These are phyloP conservation scores for Amphimallon solstitiale DNA, from an alignment of 2,888 invertebrate species.

Conservation along the genomic window DNA sequence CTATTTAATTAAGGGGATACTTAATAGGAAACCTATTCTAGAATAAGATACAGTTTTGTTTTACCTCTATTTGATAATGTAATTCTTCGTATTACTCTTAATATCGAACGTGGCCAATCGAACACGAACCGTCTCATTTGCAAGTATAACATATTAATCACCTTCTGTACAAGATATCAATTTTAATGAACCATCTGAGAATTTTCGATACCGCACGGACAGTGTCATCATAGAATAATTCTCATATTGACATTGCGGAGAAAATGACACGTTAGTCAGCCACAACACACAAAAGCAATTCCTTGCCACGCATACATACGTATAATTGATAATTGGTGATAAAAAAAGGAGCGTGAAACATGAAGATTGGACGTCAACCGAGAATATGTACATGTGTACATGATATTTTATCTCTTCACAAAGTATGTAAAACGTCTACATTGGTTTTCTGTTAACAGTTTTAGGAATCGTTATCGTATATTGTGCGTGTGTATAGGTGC, in stretches of 20 bases:
- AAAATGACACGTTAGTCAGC: slow-evolving; percentile 27
- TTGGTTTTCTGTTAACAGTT: slow-evolving; percentile 32
- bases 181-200: slow-evolving; percentile 26
- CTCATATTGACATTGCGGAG: slow-evolving; percentile 14
- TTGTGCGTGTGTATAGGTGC: neutral
- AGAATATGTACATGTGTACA: slow-evolving; percentile 16
- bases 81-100: no score
- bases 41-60: no score
- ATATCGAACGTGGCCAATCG: no score
- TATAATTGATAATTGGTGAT: slow-evolving; percentile 29
- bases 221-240: slow-evolving; percentile 24
- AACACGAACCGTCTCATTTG: no score
- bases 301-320: slow-evolving; percentile 8
- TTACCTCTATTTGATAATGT: no score
- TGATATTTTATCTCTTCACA: slow-evolving; percentile 33
- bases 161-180: neutral
- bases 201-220: slow-evolving; percentile 19
- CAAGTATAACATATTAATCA: no score
- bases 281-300: slow-evolving; percentile 26
- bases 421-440: slow-evolving; percentile 31
- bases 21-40: no score
- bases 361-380: slow-evolving; percentile 32
- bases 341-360: slow-evolving; percentile 33
- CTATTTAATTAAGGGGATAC: no score
- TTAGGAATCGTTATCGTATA: slow-evolving; percentile 31